phyloP scores from a whole-genome alignment of 2,797 vertebrate genomes.

The Scolopax bukidnonensis region DNA sequence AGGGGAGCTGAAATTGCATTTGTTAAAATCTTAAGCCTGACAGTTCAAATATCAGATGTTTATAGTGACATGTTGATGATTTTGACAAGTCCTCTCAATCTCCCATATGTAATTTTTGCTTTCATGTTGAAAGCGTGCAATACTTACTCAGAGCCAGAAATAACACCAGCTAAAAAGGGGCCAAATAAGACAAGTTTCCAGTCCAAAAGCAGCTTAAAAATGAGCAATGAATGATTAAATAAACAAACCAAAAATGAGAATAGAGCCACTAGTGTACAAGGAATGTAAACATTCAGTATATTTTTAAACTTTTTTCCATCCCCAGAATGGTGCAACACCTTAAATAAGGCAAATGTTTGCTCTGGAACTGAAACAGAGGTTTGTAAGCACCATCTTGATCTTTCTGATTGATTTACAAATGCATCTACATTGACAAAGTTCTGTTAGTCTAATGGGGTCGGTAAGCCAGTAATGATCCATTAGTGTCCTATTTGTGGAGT shows the following conservation, averaged over 20 bases:
- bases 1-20: neutral
- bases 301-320: conserved; percentile 81
- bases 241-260: conserved; percentile 54
- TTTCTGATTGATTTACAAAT: neutral
- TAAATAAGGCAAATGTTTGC: conserved; percentile 53
- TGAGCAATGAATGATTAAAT: conserved; percentile 40
- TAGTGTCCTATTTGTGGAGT: neutral
- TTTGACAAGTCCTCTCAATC: conserved; percentile 3
- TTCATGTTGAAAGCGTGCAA: neutral
- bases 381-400: neutral
- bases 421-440: neutral
- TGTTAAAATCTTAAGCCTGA: neutral
- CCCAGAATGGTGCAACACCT: conserved; percentile 63
- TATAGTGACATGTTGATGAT: neutral
- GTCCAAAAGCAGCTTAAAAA: conserved; percentile 50
- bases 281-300: conserved; percentile 76
- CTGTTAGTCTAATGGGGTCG: neutral
- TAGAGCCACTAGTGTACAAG: conserved; percentile 36
- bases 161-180: conserved; percentile 6
- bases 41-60: conserved; percentile 4
- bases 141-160: conserved; percentile 25
- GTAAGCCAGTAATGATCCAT: neutral
- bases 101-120: neutral
- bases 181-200: conserved; percentile 40
- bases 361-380: neutral